Evolutionary conservation across 2,797 vertebrate genomes (phyloP).

Genomic region (Eurystomus glaucurus): DNA sequence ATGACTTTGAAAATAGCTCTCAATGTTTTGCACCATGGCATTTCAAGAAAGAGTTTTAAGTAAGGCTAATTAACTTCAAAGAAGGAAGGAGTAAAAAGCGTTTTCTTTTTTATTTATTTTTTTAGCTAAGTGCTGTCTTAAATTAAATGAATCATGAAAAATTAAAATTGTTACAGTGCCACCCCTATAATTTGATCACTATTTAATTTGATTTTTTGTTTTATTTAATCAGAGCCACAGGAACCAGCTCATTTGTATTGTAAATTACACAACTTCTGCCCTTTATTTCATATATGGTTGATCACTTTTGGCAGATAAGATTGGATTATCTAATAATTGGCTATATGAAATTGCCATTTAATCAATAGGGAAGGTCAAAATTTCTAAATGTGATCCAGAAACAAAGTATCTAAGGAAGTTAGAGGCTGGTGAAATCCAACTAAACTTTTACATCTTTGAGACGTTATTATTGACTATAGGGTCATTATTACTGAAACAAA

Average conservation of each 20-base stretch:
- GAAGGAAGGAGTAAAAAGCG: slow-evolving; percentile 21
- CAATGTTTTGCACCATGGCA: not conserved
- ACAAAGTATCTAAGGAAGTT: slow-evolving; percentile 47
- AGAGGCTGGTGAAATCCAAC: slow-evolving; percentile 8
- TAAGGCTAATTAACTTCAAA: slow-evolving; percentile 70
- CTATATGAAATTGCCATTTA: slow-evolving; percentile 81
- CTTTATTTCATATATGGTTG: slow-evolving; percentile 77
- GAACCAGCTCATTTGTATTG: slow-evolving; percentile 81
- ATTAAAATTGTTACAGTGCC: slow-evolving; percentile 67
- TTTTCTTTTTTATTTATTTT: slow-evolving; percentile 45
- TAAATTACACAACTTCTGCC: slow-evolving; percentile 82
- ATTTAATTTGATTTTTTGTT: slow-evolving; percentile 77
- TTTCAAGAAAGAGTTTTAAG: slow-evolving; percentile 60
- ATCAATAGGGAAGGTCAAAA: slow-evolving; percentile 80
- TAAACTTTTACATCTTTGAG: slow-evolving; percentile 36
- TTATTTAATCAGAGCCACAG: slow-evolving; percentile 81
- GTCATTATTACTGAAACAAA: slow-evolving; percentile 35
- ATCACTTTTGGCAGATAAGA: slow-evolving; percentile 80
- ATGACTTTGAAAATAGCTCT: slow-evolving; percentile 50
- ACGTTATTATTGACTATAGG: slow-evolving; percentile 3
- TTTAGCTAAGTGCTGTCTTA: slow-evolving; percentile 56
- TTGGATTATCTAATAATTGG: slow-evolving; percentile 82
- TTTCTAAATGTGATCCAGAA: slow-evolving; percentile 66
- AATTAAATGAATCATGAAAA: slow-evolving; percentile 71
- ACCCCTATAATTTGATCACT: slow-evolving; percentile 69